Base-by-base conservation (phyloP, 2,797 vertebrate genomes). In the Merluccius polli region DNA sequence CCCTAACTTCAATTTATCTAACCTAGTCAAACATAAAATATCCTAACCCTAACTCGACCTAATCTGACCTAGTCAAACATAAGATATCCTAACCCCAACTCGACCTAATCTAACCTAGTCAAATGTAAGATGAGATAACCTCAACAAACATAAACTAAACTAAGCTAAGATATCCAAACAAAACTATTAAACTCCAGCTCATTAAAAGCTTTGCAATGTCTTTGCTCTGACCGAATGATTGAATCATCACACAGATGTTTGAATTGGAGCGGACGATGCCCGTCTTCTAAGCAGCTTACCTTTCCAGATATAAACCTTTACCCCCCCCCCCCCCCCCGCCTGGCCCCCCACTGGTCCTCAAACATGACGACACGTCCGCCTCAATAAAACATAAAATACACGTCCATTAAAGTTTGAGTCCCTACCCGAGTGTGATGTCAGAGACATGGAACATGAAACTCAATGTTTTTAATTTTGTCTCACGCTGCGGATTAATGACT, bases 381-480 rank as follows among this genome's bases (percentile, higher is more conserved):
- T 92, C 79, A 91, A 91, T 90, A 89, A 92, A 92, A 85, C 88
- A 92, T 91, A 85, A 75, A 0, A 80, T 84, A 85, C 82, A 71
- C 86, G 80, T 74, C 73, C 79, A 44, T 90, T 84, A 92, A 92
- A 90, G 81, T 85, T 90, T 85, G 77, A 90, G 87, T 89, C 88
- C 84, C 79, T 92, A 92, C 87, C 24, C 84, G 89, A 86, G 74
- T 83, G 79, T 82, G 87, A 90, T 89, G 87, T 87, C 84, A 11
- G 78, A 87, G 85, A 86, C 84, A 86, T 79, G 79, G 80, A 84
- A 89, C 91, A 92, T 79, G 83, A 83, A 89, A 89, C 86, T 82
- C 85, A 79, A 88, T 85, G 88, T 90, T 88, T n/a, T 89, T 90
- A 88, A 90, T 91, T 91, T 85, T 86, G 74, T 82, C 79, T 91